phyloP scores from a whole-genome alignment of 2,797 vertebrate species.

The Alectoris magna region DNA sequence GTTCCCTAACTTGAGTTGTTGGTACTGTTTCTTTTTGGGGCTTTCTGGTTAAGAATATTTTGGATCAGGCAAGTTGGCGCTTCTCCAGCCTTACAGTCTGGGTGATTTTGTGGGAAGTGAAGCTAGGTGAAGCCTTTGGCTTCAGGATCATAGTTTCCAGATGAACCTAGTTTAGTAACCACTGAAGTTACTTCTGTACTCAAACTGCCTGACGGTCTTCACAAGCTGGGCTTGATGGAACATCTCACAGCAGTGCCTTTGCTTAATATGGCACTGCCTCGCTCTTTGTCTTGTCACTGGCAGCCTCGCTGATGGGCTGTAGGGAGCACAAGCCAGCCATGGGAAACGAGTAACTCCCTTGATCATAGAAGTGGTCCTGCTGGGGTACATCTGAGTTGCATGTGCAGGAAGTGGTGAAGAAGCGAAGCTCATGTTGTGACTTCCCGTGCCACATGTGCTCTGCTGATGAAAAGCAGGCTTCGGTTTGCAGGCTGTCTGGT shows the following conservation, averaged over 20 bases:
- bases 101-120: neutral
- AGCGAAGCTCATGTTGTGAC: conserved; percentile 15
- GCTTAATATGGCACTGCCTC: neutral
- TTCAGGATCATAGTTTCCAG: neutral
- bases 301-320: neutral
- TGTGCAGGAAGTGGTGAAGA: conserved; percentile 70
- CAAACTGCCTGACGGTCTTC: neutral
- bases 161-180: neutral
- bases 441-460: conserved; percentile 42
- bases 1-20: neutral
- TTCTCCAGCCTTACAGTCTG: neutral
- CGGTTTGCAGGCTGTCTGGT: conserved; percentile 24
- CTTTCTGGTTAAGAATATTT: neutral
- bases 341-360: neutral
- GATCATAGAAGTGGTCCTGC: conserved; percentile 35
- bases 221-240: neutral
- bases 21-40: neutral
- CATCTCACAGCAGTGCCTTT: neutral
- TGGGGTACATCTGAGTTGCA: conserved; percentile 4
- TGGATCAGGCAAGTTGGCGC: neutral
- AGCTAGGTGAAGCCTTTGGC: neutral
- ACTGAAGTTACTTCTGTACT: neutral
- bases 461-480: conserved; percentile 1
- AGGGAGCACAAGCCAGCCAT: neutral
- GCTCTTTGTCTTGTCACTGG: neutral